These are phyloP conservation scores for Antechinus stuartii DNA, from an alignment of 2,113 vertebrate species.

Conservation along the genomic window DNA sequence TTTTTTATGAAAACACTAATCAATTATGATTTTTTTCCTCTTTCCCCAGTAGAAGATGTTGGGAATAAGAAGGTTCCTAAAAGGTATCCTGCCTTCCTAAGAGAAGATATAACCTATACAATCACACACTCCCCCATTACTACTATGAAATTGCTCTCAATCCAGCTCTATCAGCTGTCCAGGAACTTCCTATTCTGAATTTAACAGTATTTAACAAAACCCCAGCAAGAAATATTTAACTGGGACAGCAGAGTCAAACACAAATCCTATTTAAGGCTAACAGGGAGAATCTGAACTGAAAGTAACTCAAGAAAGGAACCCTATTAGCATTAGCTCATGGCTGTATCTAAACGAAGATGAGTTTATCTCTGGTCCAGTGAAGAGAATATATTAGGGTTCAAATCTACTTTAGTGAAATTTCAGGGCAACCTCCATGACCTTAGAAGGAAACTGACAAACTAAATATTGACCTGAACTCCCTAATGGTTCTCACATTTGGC, in stretches of 20 bases:
- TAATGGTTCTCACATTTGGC: neutral
- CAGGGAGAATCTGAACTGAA: constrained; percentile 1
- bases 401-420: neutral
- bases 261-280: neutral
- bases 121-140: neutral
- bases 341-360: neutral
- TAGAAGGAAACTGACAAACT: neutral
- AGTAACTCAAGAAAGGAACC: neutral
- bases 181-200: neutral
- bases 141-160: neutral
- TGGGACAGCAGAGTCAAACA: too few relatives aligned
- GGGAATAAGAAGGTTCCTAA: constrained; percentile 12
- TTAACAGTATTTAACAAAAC: constrained; percentile 47
- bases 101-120: neutral
- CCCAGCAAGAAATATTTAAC: neutral
- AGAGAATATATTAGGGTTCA: constrained; percentile 2
- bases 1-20: neutral
- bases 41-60: neutral
- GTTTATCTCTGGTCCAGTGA: neutral
- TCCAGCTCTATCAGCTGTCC: neutral
- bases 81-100: neutral
- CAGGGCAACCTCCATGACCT: neutral
- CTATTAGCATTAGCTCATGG: neutral
- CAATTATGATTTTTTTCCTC: neutral
- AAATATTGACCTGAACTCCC: neutral